phyloP scores from a whole-genome alignment of 2,797 vertebrate genomes.

The Poliocrania exsul region DNA sequence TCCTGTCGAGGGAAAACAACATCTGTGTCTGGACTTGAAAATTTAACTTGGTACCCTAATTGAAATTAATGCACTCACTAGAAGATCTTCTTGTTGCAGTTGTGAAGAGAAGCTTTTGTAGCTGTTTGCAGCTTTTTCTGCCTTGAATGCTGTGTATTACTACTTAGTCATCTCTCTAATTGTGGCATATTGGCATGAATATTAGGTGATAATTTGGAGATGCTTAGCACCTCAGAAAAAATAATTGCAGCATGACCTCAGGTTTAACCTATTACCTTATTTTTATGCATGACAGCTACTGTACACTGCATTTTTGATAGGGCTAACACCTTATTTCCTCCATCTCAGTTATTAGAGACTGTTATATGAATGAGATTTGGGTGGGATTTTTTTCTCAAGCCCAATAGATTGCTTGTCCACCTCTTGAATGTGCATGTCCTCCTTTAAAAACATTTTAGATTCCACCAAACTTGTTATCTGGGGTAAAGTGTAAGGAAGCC shows the following conservation, averaged over 20 bases:
- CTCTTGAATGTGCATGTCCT: background rate
- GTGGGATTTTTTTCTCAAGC: background rate
- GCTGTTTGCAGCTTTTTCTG: background rate
- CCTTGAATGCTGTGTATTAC: background rate
- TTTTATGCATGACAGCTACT: background rate
- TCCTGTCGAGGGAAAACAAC: background rate
- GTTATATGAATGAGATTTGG: background rate
- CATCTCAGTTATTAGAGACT: background rate
- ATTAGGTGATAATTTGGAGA: conserved; percentile 48
- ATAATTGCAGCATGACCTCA: conserved; percentile 30
- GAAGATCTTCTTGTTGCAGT: background rate
- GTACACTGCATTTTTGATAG: conserved; percentile 2
- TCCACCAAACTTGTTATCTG: background rate
- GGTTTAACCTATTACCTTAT: conserved; percentile 8
- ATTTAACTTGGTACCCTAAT: background rate
- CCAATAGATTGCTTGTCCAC: background rate
- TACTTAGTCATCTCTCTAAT: conserved; percentile 8
- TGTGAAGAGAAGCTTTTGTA: background rate
- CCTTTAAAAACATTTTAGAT: background rate
- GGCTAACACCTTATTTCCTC: conserved; percentile 5
- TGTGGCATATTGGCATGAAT: conserved; percentile 50
- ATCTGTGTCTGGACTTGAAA: background rate
- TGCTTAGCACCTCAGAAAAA: conserved; percentile 19
- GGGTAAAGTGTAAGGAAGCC: background rate
- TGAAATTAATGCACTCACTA: background rate